phyloP scores from a whole-genome alignment of 2,113 vertebrate species.

The Ictidomys tridecemlineatus region DNA sequence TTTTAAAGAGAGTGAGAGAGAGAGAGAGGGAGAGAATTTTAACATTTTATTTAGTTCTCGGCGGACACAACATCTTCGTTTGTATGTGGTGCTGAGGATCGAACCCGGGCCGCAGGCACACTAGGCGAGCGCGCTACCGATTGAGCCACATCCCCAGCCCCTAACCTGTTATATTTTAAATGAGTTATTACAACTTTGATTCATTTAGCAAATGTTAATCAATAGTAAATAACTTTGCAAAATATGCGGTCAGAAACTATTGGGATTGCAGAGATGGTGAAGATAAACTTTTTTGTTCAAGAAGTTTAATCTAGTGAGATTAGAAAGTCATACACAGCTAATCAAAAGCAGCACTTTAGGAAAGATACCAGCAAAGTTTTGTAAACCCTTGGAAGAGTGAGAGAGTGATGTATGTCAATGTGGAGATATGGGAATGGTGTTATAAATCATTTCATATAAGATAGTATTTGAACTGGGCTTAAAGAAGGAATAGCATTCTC shows the following conservation, averaged over 20 bases:
- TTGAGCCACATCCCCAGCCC: too few relatives aligned
- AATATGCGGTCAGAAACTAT: not conserved
- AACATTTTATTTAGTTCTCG: too few relatives aligned
- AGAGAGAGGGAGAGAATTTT: too few relatives aligned
- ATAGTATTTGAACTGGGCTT: not conserved
- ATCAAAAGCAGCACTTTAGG: not conserved
- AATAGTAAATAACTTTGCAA: not conserved
- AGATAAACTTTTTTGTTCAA: not conserved
- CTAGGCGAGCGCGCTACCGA: too few relatives aligned
- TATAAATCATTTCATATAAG: not conserved
- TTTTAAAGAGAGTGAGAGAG: too few relatives aligned
- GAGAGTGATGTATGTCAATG: not conserved
- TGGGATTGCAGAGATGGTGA: conserved; percentile 17
- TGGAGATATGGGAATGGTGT: not conserved
- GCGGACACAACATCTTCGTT: too few relatives aligned
- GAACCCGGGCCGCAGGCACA: too few relatives aligned
- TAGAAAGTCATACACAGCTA: not conserved
- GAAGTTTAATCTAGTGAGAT: not conserved
- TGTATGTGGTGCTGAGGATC: too few relatives aligned
- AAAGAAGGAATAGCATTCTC: not conserved
- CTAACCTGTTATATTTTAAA: conserved; percentile 1
- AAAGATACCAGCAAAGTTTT: not conserved
- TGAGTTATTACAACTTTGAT: not conserved
- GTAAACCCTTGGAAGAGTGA: not conserved
- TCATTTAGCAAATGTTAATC: conserved; percentile 15